Evolutionary conservation across 2,888 invertebrate genomes (phyloP).

Genomic region (Polydrusus pterygomalis): DNA sequence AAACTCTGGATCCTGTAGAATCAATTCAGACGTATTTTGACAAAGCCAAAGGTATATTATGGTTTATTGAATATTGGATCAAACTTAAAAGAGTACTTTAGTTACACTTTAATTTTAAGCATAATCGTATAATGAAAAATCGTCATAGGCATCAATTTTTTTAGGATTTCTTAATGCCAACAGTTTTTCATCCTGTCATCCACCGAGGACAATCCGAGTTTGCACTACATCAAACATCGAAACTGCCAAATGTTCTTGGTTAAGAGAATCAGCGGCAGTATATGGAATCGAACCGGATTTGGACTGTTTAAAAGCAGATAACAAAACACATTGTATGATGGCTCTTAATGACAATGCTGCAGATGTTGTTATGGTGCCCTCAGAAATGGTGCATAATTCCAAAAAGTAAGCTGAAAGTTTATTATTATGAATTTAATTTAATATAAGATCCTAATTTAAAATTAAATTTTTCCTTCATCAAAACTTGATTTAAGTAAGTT

Average conservation of each 20-base stretch:
- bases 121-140: constrained; percentile 2
- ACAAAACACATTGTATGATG: constrained; percentile 80
- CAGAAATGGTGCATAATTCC: constrained; percentile 82
- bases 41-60: constrained; percentile 74
- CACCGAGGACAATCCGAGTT: constrained; percentile 76
- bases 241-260: constrained; percentile 85
- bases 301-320: constrained; percentile 81
- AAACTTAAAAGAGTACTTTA: neutral
- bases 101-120: neutral
- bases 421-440: no score
- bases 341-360: constrained; percentile 78
- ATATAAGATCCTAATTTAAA: no score
- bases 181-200: constrained; percentile 81
- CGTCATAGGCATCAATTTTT: neutral
- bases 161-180: constrained; percentile 77
- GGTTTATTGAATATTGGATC: neutral
- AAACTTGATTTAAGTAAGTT: no score
- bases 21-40: constrained; percentile 81
- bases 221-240: constrained; percentile 83
- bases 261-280: constrained; percentile 83
- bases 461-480: no score
- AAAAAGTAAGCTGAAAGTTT: constrained; percentile 74
- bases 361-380: constrained; percentile 83
- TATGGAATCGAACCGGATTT: constrained; percentile 87
- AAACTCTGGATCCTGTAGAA: constrained; percentile 76